phyloP scores from a whole-genome alignment of 2,113 vertebrate species.

The Hymenochirus boettgeri region DNA sequence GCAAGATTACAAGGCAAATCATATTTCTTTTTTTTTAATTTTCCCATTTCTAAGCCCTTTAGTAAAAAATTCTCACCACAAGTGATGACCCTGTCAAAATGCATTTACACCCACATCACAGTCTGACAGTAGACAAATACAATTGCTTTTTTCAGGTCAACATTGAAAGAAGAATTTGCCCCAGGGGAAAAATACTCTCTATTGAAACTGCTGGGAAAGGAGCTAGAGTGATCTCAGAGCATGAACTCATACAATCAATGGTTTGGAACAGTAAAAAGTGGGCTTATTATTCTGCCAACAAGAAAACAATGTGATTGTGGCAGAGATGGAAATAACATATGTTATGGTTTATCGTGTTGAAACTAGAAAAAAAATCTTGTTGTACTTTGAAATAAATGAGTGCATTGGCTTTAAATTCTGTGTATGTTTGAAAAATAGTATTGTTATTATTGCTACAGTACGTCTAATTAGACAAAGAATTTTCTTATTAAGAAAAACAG shows the following conservation, averaged over 20 bases:
- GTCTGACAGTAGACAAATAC: conserved; percentile 26
- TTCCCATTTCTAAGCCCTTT: background rate
- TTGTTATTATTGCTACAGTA: too few relatives aligned
- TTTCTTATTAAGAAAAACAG: too few relatives aligned
- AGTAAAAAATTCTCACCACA: background rate
- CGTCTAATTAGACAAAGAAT: too few relatives aligned
- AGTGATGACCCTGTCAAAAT: conserved; percentile 12
- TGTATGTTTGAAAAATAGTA: too few relatives aligned
- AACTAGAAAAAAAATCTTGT: background rate
- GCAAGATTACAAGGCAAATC: background rate
- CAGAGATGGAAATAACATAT: background rate
- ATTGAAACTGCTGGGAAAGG: conserved; percentile 30
- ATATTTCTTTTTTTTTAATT: too few relatives aligned
- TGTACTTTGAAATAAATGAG: too few relatives aligned
- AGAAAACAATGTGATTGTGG: background rate
- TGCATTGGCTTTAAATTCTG: too few relatives aligned
- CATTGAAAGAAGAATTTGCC: conserved; percentile 28
- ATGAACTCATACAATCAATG: conserved; percentile 6
- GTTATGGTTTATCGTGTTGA: background rate
- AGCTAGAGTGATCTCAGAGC: conserved; percentile 3
- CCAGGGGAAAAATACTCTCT: conserved; percentile 37
- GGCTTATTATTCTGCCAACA: background rate
- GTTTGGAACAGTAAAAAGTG: conserved; percentile 3
- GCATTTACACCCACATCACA: conserved; percentile 15
- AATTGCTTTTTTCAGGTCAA: conserved; percentile 34